A percentile compares a stretch with the other conserved stretches of the same genome.
phyloP scores from a whole-genome alignment of 2,113 vertebrate genomes.

The Orcinus orca region DNA sequence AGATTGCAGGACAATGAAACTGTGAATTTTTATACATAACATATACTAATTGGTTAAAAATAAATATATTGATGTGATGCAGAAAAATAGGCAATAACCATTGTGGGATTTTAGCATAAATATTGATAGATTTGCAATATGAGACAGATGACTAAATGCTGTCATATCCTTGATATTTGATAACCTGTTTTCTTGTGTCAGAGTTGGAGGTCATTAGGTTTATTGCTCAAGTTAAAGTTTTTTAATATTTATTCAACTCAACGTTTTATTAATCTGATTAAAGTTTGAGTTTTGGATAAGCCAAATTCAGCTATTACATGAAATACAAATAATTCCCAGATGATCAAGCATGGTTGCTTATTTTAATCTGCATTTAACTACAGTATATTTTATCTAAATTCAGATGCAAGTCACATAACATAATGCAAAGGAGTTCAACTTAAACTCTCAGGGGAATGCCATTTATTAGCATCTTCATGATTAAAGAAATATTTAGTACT shows the following conservation, averaged over 20 bases:
- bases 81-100: neutral
- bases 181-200: constrained; percentile 1
- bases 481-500: neutral
- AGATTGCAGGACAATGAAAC: neutral
- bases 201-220: constrained; percentile 20
- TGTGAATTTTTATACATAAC: neutral
- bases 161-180: neutral
- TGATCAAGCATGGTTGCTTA: constrained; percentile 43
- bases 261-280: constrained; percentile 49
- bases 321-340: constrained; percentile 49
- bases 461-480: constrained; percentile 18
- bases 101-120: neutral
- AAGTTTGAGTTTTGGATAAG: constrained; percentile 36
- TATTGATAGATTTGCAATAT: neutral
- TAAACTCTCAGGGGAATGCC: neutral
- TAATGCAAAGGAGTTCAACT: neutral
- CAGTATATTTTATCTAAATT: constrained; percentile 35
- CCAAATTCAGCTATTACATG: constrained; percentile 44
- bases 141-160: neutral
- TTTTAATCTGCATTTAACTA: constrained; percentile 26
- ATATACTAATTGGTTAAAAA: neutral
- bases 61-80: rapidly evolving
- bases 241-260: constrained; percentile 42
- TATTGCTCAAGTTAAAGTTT: constrained; percentile 5
- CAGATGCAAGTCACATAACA: neutral